Percentiles rank a stretch among this genome's conserved stretches.
phyloP scores from a whole-genome alignment of 2,113 vertebrate species.

The Antennarius striatus region DNA sequence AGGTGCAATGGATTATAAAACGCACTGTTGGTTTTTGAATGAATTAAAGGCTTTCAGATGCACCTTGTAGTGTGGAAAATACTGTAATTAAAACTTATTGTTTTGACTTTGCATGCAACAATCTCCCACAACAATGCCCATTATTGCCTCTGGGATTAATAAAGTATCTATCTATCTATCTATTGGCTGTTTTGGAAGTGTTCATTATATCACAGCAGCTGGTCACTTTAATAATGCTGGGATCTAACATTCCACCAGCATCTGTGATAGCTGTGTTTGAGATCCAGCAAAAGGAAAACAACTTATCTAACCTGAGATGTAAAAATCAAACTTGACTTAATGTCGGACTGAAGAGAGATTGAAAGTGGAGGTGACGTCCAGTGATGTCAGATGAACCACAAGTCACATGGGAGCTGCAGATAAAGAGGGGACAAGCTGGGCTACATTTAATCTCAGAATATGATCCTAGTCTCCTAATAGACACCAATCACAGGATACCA shows the following conservation, averaged over 20 bases:
- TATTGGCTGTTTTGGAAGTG: too few species aligned
- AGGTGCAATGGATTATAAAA: too few species aligned
- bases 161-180: too few species aligned
- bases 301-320: neutral
- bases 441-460: conserved; percentile 45
- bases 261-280: neutral
- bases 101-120: too few species aligned
- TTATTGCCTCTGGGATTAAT: too few species aligned
- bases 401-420: conserved; percentile 36
- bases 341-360: neutral
- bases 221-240: neutral
- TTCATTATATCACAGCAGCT: too few species aligned
- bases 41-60: too few species aligned
- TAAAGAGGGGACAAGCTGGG: conserved; percentile 15
- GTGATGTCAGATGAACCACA: conserved; percentile 18
- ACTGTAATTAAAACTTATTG: too few species aligned
- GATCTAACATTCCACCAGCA: conserved; percentile 4
- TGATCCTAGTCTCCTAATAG: conserved; percentile 36
- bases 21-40: too few species aligned
- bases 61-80: too few species aligned
- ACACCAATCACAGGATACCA: conserved; percentile 28
- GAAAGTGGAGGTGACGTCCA: neutral
- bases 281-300: neutral
- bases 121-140: too few species aligned
- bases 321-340: conserved; percentile 18